Conservation (phyloP, 2,888 invertebrate genomes). For the Cantharis rufa region DNA sequence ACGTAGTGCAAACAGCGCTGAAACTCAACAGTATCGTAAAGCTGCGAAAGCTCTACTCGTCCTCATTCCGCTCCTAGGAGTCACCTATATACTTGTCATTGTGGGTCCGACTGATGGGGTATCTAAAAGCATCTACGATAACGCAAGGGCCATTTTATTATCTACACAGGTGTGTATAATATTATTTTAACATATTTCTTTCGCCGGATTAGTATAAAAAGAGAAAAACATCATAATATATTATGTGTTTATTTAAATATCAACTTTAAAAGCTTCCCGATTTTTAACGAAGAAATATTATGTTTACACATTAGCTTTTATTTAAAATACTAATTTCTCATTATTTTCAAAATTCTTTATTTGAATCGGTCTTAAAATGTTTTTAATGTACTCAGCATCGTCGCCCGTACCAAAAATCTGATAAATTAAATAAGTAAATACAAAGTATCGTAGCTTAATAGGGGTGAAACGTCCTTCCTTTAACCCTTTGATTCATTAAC, state of each 20-base stretch:
- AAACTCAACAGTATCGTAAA: conserved; percentile 85
- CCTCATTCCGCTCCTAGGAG: conserved; percentile 84
- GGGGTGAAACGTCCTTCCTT: neutral
- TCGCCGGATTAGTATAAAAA: neutral
- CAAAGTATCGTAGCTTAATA: neutral
- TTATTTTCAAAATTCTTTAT: too few relatives aligned
- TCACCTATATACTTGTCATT: conserved; percentile 83
- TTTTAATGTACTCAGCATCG: neutral
- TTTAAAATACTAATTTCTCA: too few relatives aligned
- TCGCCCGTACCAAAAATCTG: neutral
- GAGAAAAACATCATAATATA: neutral
- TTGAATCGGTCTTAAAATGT: neutral
- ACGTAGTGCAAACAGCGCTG: conserved; percentile 82
- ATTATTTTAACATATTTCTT: neutral
- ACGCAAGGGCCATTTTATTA: conserved; percentile 76
- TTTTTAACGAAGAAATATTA: neutral
- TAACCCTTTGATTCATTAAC: neutral
- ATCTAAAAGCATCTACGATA: conserved; percentile 74
- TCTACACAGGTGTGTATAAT: conserved; percentile 77
- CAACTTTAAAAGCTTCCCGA: neutral
- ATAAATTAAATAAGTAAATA: neutral
- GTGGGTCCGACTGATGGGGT: conserved; percentile 78
- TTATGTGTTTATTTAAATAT: neutral
- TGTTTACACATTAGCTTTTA: neutral
- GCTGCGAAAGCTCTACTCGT: conserved; percentile 88